phyloP scores from a whole-genome alignment of 2,797 vertebrate species.

The Caiman crocodilus region DNA sequence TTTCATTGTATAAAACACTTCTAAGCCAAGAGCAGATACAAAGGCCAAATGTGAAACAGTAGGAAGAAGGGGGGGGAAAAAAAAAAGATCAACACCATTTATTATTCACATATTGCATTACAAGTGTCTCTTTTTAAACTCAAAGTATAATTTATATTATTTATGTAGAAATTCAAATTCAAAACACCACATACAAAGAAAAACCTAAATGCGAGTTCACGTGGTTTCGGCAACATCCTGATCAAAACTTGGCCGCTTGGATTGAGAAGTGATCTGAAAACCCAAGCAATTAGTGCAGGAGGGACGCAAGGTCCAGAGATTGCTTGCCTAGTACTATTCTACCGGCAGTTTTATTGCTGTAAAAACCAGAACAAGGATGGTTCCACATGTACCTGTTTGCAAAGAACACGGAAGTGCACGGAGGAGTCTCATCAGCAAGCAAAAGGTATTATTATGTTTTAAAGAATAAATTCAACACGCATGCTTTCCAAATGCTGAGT shows the following conservation, averaged over 20 bases:
- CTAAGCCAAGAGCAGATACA: slow-evolving; percentile 71
- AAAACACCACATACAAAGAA: slow-evolving; percentile 65
- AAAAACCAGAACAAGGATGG: slow-evolving; percentile 56
- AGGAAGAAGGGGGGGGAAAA: slow-evolving; percentile 34
- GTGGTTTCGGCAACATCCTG: slow-evolving; percentile 68
- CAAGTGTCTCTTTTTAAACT: slow-evolving; percentile 73
- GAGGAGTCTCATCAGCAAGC: neutral
- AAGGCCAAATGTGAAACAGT: slow-evolving; percentile 84
- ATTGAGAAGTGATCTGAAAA: neutral
- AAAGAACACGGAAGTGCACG: slow-evolving; percentile 17
- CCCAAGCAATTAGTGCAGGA: slow-evolving; percentile 64
- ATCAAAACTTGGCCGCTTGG: slow-evolving; percentile 38
- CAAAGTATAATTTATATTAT: slow-evolving; percentile 79
- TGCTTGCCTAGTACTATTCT: slow-evolving; percentile 43
- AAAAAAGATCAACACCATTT: slow-evolving; percentile 81
- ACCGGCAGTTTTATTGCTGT: slow-evolving; percentile 74
- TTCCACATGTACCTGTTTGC: slow-evolving; percentile 67
- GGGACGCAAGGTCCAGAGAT: slow-evolving; percentile 44
- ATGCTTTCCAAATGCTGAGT: neutral
- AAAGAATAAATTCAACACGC: neutral
- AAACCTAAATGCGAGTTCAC: slow-evolving; percentile 64
- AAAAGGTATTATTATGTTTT: neutral
- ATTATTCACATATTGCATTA: slow-evolving; percentile 87
- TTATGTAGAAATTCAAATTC: slow-evolving; percentile 77
- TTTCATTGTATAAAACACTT: slow-evolving; percentile 54